Percentiles rank a stretch among this genome's conserved stretches.
Conservation (phyloP, 2,113 vertebrate species). For the Sula dactylatra region DNA sequence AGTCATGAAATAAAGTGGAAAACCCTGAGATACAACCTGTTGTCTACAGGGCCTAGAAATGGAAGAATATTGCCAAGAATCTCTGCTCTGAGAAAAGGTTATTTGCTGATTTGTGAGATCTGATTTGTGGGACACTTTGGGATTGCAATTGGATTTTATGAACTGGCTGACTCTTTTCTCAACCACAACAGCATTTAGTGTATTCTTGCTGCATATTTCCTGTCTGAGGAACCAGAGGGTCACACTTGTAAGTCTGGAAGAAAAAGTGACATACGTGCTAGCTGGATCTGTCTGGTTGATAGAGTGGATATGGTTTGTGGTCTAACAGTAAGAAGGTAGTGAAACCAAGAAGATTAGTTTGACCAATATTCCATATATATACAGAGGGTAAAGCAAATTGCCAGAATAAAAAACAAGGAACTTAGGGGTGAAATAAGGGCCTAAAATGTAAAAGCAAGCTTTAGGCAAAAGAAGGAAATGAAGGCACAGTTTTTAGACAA, state of each 20-base stretch:
- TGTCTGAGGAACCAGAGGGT: neutral
- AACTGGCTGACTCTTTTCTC: neutral
- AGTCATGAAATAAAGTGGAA: neutral
- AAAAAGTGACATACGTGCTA: neutral
- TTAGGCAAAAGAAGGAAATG: neutral
- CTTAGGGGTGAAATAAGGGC: neutral
- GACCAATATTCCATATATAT: neutral
- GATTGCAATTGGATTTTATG: neutral
- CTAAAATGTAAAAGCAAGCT: neutral
- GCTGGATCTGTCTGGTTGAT: neutral
- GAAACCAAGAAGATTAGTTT: neutral
- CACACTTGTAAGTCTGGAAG: neutral
- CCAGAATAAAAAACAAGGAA: neutral
- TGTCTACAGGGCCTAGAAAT: neutral
- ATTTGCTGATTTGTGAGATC: neutral
- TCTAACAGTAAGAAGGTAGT: neutral
- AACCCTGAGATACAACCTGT: neutral
- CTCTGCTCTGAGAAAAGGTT: neutral
- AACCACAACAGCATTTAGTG: neutral
- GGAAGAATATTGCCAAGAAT: neutral
- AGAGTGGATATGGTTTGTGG: neutral
- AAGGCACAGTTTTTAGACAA: neutral
- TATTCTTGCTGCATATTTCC: neutral
- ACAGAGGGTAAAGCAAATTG: neutral
- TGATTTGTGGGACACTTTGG: neutral